Base-by-base conservation (phyloP, 2,113 vertebrate species). In the Jacana jacana region DNA sequence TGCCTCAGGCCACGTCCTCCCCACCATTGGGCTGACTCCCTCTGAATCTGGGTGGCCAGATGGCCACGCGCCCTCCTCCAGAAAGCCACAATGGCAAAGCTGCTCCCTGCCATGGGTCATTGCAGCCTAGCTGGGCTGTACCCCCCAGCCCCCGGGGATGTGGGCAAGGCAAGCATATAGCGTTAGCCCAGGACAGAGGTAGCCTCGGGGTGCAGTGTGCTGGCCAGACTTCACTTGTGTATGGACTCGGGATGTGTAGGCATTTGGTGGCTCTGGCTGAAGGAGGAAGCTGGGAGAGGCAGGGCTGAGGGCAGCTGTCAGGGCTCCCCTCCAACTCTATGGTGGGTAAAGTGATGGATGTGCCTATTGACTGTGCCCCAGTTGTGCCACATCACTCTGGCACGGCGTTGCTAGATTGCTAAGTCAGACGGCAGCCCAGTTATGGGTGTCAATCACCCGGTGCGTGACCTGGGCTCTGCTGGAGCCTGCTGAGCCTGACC, bases 221-320 rank as follows among this genome's bases (percentile, higher is more conserved):
- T 19, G 33, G 40, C 33, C 73, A 37, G 69, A 37, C 23, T 40
- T 8, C 7, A 40, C 60, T 12, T 1, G 37, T 10, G 39, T 11
- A 61, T 3, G 2, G 85, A 19, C 9, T 0, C 6, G 89, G 83
- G 86, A 25, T 15, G 87, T 1, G 1, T 5, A 1, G 23, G 73
- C 1, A 2, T 14, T 57, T 0, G 9, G 77, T 2, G 0, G 81
- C 16, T 30, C 13, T 0, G 6, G 35, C 2, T 13, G 94, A 89
- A 69, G 88, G 93, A n/a, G n/a, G 73, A 69, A 49, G 81, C 14
- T 12, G 78, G 75, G 51, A 78, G 69, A 78, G 40, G 63, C 33
- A 10, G 0, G 7, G 13, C 2, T 5, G 9, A 31, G 66, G n/a
- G 58, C 0, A 2, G 48, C 83, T 64, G 23, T 6, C 77, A 30